phyloP scores from a whole-genome alignment of 2,113 vertebrate species.

The Ochotona princeps region DNA sequence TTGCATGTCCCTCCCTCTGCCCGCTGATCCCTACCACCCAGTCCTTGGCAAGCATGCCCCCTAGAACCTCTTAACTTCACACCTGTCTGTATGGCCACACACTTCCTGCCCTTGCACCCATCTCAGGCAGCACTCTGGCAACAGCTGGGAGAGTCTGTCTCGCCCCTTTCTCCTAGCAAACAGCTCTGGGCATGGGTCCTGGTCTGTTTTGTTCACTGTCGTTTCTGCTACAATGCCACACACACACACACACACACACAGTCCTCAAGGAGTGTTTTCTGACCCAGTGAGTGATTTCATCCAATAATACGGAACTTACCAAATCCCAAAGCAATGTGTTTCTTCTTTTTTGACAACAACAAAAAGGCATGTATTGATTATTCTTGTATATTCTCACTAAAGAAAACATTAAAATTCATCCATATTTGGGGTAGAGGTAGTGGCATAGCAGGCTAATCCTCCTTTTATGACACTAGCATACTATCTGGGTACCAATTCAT shows the following conservation, averaged over 20 bases:
- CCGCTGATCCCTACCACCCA: background rate
- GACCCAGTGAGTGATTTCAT: background rate
- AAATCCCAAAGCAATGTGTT: background rate
- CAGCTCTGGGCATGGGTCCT: background rate
- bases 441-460: too few species aligned
- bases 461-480: too few species aligned
- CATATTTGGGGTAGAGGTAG: too few species aligned
- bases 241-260: background rate
- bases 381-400: background rate
- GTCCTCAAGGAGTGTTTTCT: background rate
- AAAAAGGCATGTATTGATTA: background rate
- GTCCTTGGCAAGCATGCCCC: background rate
- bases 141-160: background rate
- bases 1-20: background rate
- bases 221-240: background rate
- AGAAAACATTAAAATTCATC: background rate
- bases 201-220: background rate
- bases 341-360: too few species aligned
- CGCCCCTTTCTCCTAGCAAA: fast-evolving
- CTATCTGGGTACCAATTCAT: too few species aligned
- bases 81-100: background rate
- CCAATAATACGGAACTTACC: background rate
- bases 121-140: background rate
- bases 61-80: background rate
- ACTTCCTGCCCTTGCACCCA: background rate